Evolutionary conservation across 2,797 vertebrate species (phyloP).

Genomic region (Podarcis lilfordi): DNA sequence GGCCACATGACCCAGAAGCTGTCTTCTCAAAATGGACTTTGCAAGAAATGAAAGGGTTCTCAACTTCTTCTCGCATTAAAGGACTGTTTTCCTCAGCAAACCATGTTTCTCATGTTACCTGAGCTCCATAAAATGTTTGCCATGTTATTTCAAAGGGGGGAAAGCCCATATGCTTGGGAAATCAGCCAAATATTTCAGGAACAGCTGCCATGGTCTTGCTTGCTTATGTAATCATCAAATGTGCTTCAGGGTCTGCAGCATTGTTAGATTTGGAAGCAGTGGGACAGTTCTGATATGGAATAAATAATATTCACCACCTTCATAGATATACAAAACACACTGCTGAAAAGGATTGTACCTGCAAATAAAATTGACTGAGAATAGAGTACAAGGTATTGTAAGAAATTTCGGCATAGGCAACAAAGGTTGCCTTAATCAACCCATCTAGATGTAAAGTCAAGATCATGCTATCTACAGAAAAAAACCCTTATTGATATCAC

Average conservation of each 20-base stretch:
- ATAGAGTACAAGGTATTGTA: not conserved
- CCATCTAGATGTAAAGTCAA: conserved; percentile 4
- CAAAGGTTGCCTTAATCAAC: not conserved
- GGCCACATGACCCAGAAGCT: too few species aligned
- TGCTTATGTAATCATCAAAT: not conserved
- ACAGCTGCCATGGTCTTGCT: not conserved
- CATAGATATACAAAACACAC: conserved; percentile 19
- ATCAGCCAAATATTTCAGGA: not conserved
- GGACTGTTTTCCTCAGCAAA: not conserved
- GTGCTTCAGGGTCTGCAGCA: not conserved
- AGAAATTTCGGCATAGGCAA: not conserved
- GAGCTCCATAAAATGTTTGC: not conserved
- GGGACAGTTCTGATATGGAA: not conserved
- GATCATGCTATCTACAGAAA: conserved; percentile 23
- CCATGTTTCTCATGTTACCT: not conserved
- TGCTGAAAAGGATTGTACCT: conserved; percentile 13
- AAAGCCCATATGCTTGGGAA: not conserved
- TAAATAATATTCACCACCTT: conserved; percentile 34
- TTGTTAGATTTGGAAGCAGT: not conserved
- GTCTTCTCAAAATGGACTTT: not conserved
- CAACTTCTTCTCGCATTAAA: not conserved
- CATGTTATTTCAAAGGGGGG: not conserved
- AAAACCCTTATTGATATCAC: not conserved
- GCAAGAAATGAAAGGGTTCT: not conserved
- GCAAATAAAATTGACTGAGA: not conserved